Evolutionary conservation across 2,888 invertebrate species (phyloP), one percentile per base, ranked within the genome.

Genomic region (Lochmaea capreae): DNA sequence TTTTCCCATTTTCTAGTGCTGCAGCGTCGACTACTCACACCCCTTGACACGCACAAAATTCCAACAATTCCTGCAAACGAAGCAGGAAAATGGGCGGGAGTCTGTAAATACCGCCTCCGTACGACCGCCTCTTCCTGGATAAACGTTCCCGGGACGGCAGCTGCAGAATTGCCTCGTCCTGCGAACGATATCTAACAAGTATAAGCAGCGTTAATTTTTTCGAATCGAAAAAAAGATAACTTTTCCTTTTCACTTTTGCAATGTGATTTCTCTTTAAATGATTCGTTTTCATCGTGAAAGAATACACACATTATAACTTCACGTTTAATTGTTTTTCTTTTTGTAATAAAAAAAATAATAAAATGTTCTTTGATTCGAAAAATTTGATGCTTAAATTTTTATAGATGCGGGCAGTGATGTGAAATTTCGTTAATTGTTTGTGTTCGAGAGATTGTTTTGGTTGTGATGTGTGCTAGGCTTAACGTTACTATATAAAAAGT

Each of bases 41-140:
- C 71, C 71, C 54, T 57, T 26, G 9, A 65, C 52, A 71, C 62
- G 67, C 67, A 67, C 76, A 71, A 66, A 76, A 75, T 72, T 73
- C 78, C 73, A 72, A 73, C 76, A 69, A 77, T 77, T 80, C 79
- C 78, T 79, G 82, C 80, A 81, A 82, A 76, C 80, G 80, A 80
- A 78, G 79, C 82, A 79, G 79, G 81, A 79, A 77, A 77, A 75
- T 76, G 78, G 82, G 79, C 81, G 82, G 78, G 74, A 76, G 72
- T 73, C 62, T 9, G 69, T 46, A 62, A 73, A 75, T 78, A 79
- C 80, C 80, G 71, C 72, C 71, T 67, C 65, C 65, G 66, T 42
- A 14, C 68, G 61, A 76, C 81, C 81, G 81, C 82, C 81, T 76
- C 78, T 74, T 79, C 77, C 74, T 77, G 77, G 81, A 78, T 74